phyloP scores from a whole-genome alignment of 2,797 vertebrate species.

The Oreortyx pictus region DNA sequence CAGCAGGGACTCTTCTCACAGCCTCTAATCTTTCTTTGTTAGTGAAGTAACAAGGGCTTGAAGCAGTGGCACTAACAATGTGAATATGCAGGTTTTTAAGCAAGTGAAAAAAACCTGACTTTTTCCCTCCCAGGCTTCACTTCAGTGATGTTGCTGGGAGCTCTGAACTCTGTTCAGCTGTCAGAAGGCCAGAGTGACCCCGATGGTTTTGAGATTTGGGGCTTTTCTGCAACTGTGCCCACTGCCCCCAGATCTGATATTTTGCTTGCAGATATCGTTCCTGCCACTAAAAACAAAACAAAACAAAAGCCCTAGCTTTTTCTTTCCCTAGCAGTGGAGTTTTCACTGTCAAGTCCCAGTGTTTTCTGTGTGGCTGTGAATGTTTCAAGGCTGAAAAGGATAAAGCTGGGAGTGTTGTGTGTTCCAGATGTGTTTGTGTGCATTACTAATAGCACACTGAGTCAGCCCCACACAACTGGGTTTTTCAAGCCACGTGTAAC shows the following conservation, averaged over 20 bases:
- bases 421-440: neutral
- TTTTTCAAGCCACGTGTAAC: neutral
- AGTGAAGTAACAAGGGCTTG: neutral
- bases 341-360: neutral
- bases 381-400: neutral
- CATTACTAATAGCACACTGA: neutral
- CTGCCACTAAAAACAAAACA: neutral
- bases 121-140: neutral
- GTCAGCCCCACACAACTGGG: neutral
- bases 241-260: accelerated
- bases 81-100: neutral
- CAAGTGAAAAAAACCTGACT: neutral
- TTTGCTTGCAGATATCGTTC: neutral
- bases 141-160: no score
- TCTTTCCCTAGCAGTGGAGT: neutral
- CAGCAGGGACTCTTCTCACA: neutral
- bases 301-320: neutral
- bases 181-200: neutral
- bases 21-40: neutral
- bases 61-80: neutral
- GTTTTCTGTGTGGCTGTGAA: neutral
- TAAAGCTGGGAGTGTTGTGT: neutral
- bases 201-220: neutral
- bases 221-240: neutral
- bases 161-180: neutral